Base-by-base conservation (phyloP, 1,140 invertebrate species). In the Ceratosolen fusciceps region DNA sequence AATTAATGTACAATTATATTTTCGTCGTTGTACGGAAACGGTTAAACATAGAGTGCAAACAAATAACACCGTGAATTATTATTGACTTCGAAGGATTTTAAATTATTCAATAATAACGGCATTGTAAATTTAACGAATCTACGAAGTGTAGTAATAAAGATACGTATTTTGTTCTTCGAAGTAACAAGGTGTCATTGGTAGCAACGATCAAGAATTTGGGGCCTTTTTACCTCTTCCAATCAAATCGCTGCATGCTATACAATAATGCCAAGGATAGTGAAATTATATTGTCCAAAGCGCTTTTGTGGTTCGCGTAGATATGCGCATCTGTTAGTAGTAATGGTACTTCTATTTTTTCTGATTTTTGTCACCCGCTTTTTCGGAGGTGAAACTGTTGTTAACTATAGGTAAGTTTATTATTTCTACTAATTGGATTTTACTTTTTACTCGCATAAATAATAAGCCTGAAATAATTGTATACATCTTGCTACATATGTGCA, bases 351-450 rank as follows among this genome's bases (percentile, higher is more conserved):
- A 1, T 60, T 60, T 16, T 60, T 60, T 34, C 31, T 60, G 4
- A 2, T 60, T 3, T 31, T 26, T 16, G 3, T 60, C 12, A 1
- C 31, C 29, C 65, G 80, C 29, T 29, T 65, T 2, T 24, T 26
- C 12, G 74, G 43, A 37, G 77, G 79, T 60, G 83, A 80, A 24
- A 73, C 39, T 8, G 26, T 67, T 1, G 71, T 83, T 14, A 43
- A 47, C 26, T 49, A 81, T 19, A 73, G 62, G 84, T 85, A 73
- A 83, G 80, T 75, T 8, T 43, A 43, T 52, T 47, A 12, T 26
- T 62, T 62, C 19, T 62, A 29, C 60, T 29, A 8, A 7, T 62
- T 62, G 10, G 7, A 62, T 5, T 29, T 62, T 62, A 62, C 52
- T 52, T 10, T 1, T 21, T 71, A 2, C 26, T 14, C 21, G 26